Percentiles rank a stretch among this genome's conserved stretches.
phyloP scores from a whole-genome alignment of 2,888 invertebrate species.

The Gibbula magus region DNA sequence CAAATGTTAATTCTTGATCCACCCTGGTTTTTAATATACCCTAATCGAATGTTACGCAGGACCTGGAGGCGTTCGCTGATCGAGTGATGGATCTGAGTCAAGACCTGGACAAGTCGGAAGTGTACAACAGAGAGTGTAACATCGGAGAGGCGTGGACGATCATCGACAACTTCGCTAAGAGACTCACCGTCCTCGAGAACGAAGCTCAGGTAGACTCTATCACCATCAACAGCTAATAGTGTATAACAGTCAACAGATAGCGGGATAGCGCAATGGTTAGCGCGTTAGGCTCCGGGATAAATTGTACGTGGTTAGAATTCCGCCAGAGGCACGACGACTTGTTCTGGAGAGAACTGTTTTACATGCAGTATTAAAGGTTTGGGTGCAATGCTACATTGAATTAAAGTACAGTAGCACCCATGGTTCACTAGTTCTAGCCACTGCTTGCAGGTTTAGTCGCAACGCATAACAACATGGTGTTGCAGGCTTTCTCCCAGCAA shows the following conservation, averaged over 20 bases:
- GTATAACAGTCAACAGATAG: background rate
- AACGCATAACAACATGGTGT: too few relatives aligned
- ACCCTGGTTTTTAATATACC: background rate
- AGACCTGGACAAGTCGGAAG: constrained; percentile 69
- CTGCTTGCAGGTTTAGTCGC: too few relatives aligned
- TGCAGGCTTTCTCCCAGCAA: too few relatives aligned
- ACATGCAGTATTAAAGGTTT: too few relatives aligned
- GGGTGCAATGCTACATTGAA: too few relatives aligned
- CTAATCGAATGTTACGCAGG: constrained; percentile 53
- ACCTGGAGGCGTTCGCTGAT: constrained; percentile 71
- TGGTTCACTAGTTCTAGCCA: too few relatives aligned
- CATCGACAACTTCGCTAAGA: constrained; percentile 69
- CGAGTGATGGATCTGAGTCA: constrained; percentile 64
- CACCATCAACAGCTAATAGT: background rate
- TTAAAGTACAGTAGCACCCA: too few relatives aligned
- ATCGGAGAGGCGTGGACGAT: constrained; percentile 65
- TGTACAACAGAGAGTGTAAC: constrained; percentile 70
- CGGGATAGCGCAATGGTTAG: too few relatives aligned
- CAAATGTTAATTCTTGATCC: background rate
- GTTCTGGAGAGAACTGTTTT: too few relatives aligned
- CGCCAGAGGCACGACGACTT: too few relatives aligned
- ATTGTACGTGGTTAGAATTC: too few relatives aligned
- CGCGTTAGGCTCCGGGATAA: too few relatives aligned
- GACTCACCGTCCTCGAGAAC: constrained; percentile 71
- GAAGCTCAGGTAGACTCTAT: constrained; percentile 66